Conservation (phyloP, 2,797 vertebrate species). For the Somateria mollissima region DNA sequence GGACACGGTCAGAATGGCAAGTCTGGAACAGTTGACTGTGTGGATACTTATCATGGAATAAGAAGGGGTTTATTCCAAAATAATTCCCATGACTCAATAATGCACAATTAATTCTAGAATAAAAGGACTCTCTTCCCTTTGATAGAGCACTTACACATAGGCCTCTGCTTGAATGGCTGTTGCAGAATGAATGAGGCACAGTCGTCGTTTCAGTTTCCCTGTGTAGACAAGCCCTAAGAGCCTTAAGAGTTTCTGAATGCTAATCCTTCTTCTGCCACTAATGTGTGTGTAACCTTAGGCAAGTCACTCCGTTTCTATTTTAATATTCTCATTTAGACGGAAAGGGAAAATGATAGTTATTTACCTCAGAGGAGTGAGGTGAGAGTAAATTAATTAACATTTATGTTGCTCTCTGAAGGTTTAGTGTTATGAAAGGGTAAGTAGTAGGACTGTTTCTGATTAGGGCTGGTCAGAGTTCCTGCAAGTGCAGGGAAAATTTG, state of each 20-base stretch:
- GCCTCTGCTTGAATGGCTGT: neutral
- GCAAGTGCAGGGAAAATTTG: slow-evolving; percentile 11
- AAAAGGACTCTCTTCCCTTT: neutral
- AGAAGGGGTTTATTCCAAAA: neutral
- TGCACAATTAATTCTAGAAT: neutral
- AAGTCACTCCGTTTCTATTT: slow-evolving; percentile 10
- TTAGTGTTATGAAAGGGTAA: neutral
- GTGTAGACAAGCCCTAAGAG: neutral
- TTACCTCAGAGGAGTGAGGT: slow-evolving; percentile 13
- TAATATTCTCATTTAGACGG: slow-evolving; percentile 2
- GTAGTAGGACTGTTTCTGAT: neutral
- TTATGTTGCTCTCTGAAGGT: neutral
- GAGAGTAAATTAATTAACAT: slow-evolving; percentile 34
- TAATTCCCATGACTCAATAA: neutral
- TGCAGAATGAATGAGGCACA: neutral
- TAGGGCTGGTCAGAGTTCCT: neutral
- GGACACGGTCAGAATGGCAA: neutral
- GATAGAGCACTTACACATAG: neutral
- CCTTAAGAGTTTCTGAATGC: neutral
- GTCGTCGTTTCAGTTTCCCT: neutral
- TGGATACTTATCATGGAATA: neutral
- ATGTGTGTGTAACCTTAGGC: neutral
- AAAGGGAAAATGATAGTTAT: slow-evolving; percentile 17
- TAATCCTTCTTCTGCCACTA: neutral
- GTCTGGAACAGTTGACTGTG: neutral